Evolutionary conservation across 2,113 vertebrate species (phyloP).

Genomic region (Peromyscus maniculatus): DNA sequence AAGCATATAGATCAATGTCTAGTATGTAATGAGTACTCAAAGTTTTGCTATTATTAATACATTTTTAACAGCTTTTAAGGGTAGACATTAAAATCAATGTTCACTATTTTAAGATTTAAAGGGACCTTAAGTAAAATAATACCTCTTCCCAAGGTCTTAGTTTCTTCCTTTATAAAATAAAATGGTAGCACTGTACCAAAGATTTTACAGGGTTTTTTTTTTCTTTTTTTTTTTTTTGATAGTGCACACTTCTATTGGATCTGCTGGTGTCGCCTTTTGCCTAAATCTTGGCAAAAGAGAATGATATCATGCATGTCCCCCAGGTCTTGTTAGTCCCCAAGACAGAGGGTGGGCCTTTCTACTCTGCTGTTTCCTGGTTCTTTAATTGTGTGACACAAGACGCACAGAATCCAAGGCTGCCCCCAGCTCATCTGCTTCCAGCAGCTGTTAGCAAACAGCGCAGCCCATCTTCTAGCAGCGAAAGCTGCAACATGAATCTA

Average conservation of each 20-base stretch:
- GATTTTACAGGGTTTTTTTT: slow-evolving; percentile 40
- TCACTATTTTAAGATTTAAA: slow-evolving; percentile 54
- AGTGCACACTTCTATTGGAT: slow-evolving; percentile 17
- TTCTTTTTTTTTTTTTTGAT: background rate
- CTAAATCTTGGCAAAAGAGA: background rate
- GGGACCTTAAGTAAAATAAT: background rate
- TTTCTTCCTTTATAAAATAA: slow-evolving; percentile 52
- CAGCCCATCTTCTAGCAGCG: background rate
- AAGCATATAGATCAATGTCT: slow-evolving; percentile 13
- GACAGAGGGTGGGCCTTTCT: background rate
- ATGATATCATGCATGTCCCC: background rate
- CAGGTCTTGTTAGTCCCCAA: background rate
- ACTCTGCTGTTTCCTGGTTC: background rate
- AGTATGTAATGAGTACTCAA: slow-evolving; percentile 2
- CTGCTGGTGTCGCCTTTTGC: background rate
- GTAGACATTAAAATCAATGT: slow-evolving; percentile 28
- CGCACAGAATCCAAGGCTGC: background rate
- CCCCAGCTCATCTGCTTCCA: slow-evolving; percentile 51
- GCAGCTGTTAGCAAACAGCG: slow-evolving; percentile 25
- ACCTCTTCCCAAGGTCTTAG: background rate
- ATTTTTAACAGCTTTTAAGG: slow-evolving; percentile 46
- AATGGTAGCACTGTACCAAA: background rate
- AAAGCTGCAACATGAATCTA: slow-evolving; percentile 45
- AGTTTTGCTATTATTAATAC: slow-evolving; percentile 32
- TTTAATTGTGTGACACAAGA: slow-evolving; percentile 33